Evolutionary conservation across 2,797 vertebrate genomes (phyloP), one percentile per base, ranked within the genome.

Genomic region (Cyprinodon diabolis): DNA sequence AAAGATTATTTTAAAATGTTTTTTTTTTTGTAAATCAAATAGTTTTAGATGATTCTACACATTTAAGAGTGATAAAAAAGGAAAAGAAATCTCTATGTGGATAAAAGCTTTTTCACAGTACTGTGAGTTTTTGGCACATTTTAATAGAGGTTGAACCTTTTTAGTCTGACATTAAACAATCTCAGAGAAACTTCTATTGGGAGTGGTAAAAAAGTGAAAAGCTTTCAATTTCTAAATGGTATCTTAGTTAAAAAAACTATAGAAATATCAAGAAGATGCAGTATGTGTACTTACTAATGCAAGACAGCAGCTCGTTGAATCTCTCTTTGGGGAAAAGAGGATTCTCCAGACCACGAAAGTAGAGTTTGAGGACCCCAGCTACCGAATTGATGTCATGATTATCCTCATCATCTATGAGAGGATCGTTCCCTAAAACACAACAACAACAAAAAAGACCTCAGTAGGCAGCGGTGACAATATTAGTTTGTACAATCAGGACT

Each of bases 341-440:
- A 89, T 99, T 99, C 94, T 99, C 98, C 93, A 99, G 95, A 81
- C 97, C 97, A 55, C 98, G 95, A 93, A 99, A 99, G 91, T 99
- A 99, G 78, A 99, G 96, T 91, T 99, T 99, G 84, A 99, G 96
- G 90, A 98, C 97, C 0, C 98, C 98, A 55, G 98, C 98, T 86
- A 99, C 98, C 11, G 98, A 99, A 89, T 99, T 99, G 90, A 99
- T 99, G 89, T 99, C 98, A n/a, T 99, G 98, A 90, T 97, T 97
- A 87, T 96, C 97, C 93, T 99, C 97, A 62, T 99, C 98, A 55
- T 98, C 98, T 14, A 96, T 95, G 93, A 99, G 94, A 85, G 98
- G 98, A 87, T 99, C 98, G 69, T 99, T 98, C 92, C 98, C 98
- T 99, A 82, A 71, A 66, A 86, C 55, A 86, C 13, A 74, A 43